Evolutionary conservation across 2,888 invertebrate genomes (phyloP).

Genomic region (Hyposoter didymator): DNA sequence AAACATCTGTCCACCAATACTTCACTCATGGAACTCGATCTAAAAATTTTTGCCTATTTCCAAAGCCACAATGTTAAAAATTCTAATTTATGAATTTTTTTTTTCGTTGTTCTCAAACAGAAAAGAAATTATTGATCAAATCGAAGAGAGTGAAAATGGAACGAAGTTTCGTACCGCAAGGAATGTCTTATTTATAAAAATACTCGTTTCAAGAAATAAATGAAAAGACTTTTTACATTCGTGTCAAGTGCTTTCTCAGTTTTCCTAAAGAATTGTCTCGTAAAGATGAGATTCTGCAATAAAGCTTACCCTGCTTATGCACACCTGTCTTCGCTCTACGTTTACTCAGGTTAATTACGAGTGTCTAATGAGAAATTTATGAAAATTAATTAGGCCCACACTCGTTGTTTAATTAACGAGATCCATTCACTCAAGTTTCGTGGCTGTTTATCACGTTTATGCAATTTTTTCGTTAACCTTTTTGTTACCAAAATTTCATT

Average conservation of each 20-base stretch:
- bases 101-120: background rate
- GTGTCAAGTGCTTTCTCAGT: background rate
- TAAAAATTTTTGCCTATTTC: background rate
- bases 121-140: background rate
- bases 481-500: background rate
- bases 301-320: conserved; percentile 1
- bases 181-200: background rate
- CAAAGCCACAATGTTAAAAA: background rate
- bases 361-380: conserved; percentile 14
- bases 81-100: background rate
- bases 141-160: background rate
- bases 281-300: background rate
- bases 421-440: background rate
- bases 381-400: conserved; percentile 14
- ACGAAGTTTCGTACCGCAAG: background rate
- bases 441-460: background rate
- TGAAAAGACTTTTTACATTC: background rate
- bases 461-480: background rate
- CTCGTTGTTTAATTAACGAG: conserved; percentile 14
- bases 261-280: conserved; percentile 5
- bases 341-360: conserved; percentile 17
- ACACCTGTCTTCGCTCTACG: background rate
- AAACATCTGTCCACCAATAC: background rate
- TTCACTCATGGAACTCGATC: no score
- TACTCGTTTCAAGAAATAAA: background rate